Evolutionary conservation across 2,888 invertebrate genomes (phyloP).

Genomic region (Trachelus iudaicus): DNA sequence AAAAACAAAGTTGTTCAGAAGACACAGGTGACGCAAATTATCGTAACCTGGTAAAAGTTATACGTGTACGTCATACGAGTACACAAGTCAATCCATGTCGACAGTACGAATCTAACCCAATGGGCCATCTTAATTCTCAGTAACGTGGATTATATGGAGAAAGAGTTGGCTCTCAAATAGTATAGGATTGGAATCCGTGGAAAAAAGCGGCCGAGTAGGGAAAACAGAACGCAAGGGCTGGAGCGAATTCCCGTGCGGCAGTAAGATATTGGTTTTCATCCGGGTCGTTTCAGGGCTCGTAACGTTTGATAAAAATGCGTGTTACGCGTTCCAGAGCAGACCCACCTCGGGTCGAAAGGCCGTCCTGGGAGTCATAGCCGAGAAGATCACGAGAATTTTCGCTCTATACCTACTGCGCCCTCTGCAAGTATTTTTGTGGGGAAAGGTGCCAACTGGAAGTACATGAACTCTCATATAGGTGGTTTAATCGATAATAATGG

Average conservation of each 20-base stretch:
- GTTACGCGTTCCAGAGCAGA: slow-evolving; percentile 60
- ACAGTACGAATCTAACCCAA: neutral
- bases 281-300: slow-evolving; percentile 63
- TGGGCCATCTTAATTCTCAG: neutral
- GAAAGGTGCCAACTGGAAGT: neutral
- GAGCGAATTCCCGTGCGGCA: slow-evolving; percentile 57
- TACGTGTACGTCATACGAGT: no score
- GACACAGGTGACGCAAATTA: neutral
- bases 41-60: neutral
- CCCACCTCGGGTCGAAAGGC: slow-evolving; percentile 56
- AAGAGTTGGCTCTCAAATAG: slow-evolving; percentile 23
- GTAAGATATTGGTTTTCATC: slow-evolving; percentile 66
- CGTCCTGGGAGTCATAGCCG: slow-evolving; percentile 61
- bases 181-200: slow-evolving; percentile 30
- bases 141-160: slow-evolving; percentile 2
- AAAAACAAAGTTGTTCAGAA: neutral
- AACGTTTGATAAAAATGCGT: slow-evolving; percentile 67
- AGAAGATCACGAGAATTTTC: slow-evolving; percentile 64
- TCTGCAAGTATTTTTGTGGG: slow-evolving; percentile 19
- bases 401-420: slow-evolving; percentile 36
- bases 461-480: neutral
- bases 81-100: neutral
- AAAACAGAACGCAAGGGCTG: slow-evolving; percentile 31
- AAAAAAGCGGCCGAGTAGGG: slow-evolving; percentile 37
- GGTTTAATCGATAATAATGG: neutral